Percentiles rank a stretch among this genome's conserved stretches.
These are phyloP conservation scores for Myiotriccus ornatus DNA, from an alignment of 2,797 vertebrate species.

Conservation along the genomic window DNA sequence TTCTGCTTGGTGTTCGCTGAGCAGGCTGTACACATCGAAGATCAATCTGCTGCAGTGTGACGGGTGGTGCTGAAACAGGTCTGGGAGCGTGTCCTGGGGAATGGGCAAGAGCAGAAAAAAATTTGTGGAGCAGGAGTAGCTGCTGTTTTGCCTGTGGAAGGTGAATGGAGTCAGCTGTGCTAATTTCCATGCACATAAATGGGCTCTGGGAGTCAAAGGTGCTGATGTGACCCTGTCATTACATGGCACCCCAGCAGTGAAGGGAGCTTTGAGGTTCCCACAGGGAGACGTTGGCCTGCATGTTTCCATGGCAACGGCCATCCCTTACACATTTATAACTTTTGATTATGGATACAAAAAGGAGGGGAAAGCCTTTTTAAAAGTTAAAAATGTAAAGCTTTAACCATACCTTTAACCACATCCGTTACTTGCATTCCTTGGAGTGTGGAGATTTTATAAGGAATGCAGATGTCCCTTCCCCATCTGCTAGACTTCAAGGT, in stretches of 20 bases:
- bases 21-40: background rate
- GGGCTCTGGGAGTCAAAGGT: conserved; percentile 31
- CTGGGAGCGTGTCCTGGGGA: background rate
- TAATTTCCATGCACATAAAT: conserved; percentile 8
- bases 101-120: background rate
- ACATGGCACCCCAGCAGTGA: background rate
- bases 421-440: background rate
- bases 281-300: background rate
- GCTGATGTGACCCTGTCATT: conserved; percentile 16
- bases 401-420: background rate
- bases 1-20: background rate
- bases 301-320: conserved; percentile 49
- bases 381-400: background rate
- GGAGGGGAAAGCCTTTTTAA: background rate
- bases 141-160: background rate
- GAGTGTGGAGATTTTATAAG: background rate
- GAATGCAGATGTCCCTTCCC: background rate
- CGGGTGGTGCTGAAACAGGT: background rate
- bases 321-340: conserved; percentile 12
- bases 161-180: background rate
- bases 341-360: conserved; percentile 28
- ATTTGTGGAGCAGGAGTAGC: background rate
- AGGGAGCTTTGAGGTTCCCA: conserved; percentile 29
- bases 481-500: background rate
- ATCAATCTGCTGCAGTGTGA: background rate